These are phyloP conservation scores for Lepus europaeus DNA, from an alignment of 2,113 vertebrate species.

Conservation along the genomic window DNA sequence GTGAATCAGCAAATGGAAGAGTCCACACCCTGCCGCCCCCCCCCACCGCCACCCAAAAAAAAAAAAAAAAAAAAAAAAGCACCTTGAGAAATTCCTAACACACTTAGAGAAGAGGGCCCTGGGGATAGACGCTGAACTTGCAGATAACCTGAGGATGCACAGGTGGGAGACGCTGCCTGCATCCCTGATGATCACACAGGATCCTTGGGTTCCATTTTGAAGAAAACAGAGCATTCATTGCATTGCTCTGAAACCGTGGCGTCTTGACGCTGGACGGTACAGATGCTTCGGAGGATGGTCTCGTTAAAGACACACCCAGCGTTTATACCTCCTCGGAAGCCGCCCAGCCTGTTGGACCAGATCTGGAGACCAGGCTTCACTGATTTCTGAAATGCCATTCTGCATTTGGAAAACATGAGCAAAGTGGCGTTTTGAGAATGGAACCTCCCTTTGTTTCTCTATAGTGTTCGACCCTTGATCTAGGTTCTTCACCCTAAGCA, in stretches of 20 bases:
- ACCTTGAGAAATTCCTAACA: background rate
- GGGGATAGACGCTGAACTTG: background rate
- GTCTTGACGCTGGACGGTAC: background rate
- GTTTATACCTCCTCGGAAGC: slow-evolving; percentile 7
- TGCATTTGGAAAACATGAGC: slow-evolving; percentile 7
- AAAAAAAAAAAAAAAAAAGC: too few relatives aligned
- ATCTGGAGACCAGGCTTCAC: background rate
- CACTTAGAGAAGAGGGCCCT: too few relatives aligned
- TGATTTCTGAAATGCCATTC: slow-evolving; percentile 9
- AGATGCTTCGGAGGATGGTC: background rate
- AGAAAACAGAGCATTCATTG: background rate
- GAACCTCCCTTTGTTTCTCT: background rate
- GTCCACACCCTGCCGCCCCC: too few relatives aligned
- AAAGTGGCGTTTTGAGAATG: slow-evolving; percentile 40
- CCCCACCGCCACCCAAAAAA: too few relatives aligned
- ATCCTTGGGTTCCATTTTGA: background rate
- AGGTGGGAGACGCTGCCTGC: background rate
- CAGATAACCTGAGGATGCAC: background rate
- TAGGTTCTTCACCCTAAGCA: background rate
- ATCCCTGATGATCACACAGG: background rate
- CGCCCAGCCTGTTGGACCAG: background rate
- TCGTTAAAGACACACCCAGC: background rate
- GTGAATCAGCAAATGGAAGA: too few relatives aligned
- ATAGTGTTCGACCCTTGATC: background rate
- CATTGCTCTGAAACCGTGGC: background rate